Evolutionary conservation across 92 coral and sea anemone genomes (phyloP), one percentile per base, ranked within the genome.

Genomic region (Paramuricea clavata): DNA sequence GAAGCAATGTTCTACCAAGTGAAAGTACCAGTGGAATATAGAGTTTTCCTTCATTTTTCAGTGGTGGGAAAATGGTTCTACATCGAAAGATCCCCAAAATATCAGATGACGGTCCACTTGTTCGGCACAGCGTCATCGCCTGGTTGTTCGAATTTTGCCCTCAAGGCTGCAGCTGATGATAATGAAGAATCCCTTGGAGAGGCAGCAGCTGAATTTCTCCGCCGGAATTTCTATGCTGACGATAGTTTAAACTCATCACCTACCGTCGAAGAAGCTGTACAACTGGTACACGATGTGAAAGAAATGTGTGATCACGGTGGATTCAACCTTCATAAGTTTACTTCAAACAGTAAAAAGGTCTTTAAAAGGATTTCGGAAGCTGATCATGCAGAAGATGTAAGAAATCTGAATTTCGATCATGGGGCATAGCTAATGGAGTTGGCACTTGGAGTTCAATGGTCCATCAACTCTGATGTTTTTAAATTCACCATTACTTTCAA

Each of bases 1-100:
- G 83, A 91, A 61, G 91, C 77, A 32, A 87, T 83, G 91, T 91
- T 91, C n/a, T 86, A 91, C 41, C 93, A 91, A 60, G 93, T 91
- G 52, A 91, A 65, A 44, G 91, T 91, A 25, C 64, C 69, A 31
- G 64, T 44, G 64, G 61, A 78, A 19, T 79, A 91, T 36, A 56
- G 89, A 83, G 93, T n/a, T n/a, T n/a, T n/a, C n/a, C n/a, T n/a
- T n/a, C n/a, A n/a, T n/a, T n/a, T n/a, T n/a, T n/a, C n/a, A n/a
- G 54, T 90, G 93, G 91, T 90, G 93, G 89, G 85, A 87, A 43
- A 67, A 76, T 9, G 88, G 86, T 1, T 86, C 85, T 35, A 62
- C 87, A 21, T 19, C 54, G 3, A 81, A 50, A 26, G 82, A 87
- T 35, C 91, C 86, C 12, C 6, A 34, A 86, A 28, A 82, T 87